phyloP scores from a whole-genome alignment of 2,888 invertebrate species.

The Lordiphosa fenestrarum region DNA sequence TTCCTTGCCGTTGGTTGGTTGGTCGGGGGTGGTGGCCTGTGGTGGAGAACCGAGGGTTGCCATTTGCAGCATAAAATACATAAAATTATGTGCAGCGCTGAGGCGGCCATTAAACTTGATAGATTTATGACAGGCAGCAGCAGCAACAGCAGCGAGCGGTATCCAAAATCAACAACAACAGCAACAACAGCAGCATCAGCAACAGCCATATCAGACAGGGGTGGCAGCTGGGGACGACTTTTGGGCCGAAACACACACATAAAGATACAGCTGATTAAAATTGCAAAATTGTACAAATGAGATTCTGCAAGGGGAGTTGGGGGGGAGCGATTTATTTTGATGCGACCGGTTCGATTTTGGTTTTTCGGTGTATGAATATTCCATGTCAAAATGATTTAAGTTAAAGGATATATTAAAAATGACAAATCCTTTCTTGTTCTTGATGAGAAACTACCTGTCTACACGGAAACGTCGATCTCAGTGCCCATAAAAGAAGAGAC shows the following conservation, averaged over 20 bases:
- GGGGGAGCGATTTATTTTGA: background rate
- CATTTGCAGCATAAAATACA: slow-evolving; percentile 77
- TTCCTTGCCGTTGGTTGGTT: slow-evolving; percentile 18
- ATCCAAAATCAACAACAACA: slow-evolving; percentile 29
- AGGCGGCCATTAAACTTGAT: slow-evolving; percentile 79
- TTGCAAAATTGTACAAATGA: slow-evolving; percentile 67
- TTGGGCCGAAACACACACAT: slow-evolving; percentile 35
- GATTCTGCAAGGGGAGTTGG: slow-evolving; percentile 34
- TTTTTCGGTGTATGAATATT: no score
- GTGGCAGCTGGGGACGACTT: slow-evolving; percentile 19
- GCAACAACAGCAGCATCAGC: background rate
- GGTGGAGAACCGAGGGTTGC: slow-evolving; percentile 45
- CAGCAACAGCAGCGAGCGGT: slow-evolving; percentile 26
- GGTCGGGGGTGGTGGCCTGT: slow-evolving; percentile 12
- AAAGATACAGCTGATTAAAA: slow-evolving; percentile 67
- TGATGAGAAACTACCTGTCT: no score
- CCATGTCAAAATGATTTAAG: no score
- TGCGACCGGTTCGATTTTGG: no score
- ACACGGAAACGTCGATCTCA: no score
- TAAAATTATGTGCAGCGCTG: slow-evolving; percentile 79
- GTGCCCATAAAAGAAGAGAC: no score
- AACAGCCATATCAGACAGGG: slow-evolving; percentile 1
- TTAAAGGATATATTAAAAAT: no score
- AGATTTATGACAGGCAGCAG: slow-evolving; percentile 76
- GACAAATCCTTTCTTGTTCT: no score